A percentile compares a stretch with the other conserved stretches of the same genome.
Conservation (phyloP, 1,140 invertebrate genomes). For the Meloidogyne floridensis region DNA sequence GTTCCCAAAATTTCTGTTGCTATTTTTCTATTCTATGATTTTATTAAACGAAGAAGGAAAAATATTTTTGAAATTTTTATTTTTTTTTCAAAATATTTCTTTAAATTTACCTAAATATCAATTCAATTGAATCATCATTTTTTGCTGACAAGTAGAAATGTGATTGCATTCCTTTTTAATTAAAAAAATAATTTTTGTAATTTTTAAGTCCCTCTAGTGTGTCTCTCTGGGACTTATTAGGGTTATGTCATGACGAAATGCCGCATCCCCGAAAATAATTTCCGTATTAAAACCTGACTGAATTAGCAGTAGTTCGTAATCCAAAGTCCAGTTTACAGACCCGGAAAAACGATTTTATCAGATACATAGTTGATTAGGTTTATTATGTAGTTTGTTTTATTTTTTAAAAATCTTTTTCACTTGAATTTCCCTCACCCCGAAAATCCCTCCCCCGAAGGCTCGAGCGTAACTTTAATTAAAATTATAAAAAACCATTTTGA, state of each 20-base stretch:
- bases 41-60: slow-evolving; percentile 2
- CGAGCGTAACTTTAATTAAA: neutral
- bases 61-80: neutral
- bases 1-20: slow-evolving; percentile 74
- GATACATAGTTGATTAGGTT: too few relatives aligned
- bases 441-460: too few relatives aligned
- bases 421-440: too few relatives aligned
- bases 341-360: too few relatives aligned
- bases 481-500: slow-evolving; percentile 66
- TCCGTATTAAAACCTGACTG: too few relatives aligned
- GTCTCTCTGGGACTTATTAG: too few relatives aligned
- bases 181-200: neutral
- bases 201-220: neutral
- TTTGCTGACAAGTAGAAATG: slow-evolving; percentile 81
- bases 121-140: slow-evolving; percentile 81
- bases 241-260: too few relatives aligned
- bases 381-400: too few relatives aligned
- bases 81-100: slow-evolving; percentile 7
- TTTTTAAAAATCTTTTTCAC: too few relatives aligned
- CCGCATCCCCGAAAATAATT: too few relatives aligned
- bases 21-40: slow-evolving; percentile 70
- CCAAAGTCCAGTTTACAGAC: too few relatives aligned
- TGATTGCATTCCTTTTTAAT: slow-evolving; percentile 63
- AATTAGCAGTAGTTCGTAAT: too few relatives aligned
- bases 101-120: slow-evolving; percentile 56